A percentile compares a stretch with the other conserved stretches of the same genome.
Conservation (phyloP, 2,113 vertebrate genomes). For the Argyrosomus japonicus region DNA sequence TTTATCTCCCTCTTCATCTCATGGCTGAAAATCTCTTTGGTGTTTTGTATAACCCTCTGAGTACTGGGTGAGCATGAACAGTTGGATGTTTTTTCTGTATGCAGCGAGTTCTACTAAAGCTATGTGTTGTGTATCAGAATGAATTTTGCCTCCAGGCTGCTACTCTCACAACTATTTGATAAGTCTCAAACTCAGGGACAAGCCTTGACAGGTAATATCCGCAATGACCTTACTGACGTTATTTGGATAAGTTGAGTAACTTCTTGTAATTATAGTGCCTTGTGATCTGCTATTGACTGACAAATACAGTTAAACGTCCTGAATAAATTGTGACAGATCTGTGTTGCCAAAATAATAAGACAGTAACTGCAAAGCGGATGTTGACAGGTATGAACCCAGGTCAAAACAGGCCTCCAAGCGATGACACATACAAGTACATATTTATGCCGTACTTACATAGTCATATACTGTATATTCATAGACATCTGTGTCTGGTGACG, state of each 20-base stretch:
- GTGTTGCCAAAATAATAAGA: conserved; percentile 35
- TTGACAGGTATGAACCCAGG: conserved; percentile 17
- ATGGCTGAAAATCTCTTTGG: conserved; percentile 50
- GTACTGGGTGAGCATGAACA: conserved; percentile 31
- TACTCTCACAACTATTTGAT: conserved; percentile 41
- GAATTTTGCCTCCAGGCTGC: conserved; percentile 52
- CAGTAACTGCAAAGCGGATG: conserved; percentile 7
- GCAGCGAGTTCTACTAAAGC: conserved; percentile 45
- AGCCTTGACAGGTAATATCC: conserved; percentile 48
- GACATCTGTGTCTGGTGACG: background rate
- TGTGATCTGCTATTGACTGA: conserved; percentile 42
- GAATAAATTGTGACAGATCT: background rate
- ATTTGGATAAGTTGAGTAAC: conserved; percentile 14
- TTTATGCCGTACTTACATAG: background rate
- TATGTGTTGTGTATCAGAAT: conserved; percentile 53
- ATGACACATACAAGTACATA: conserved; percentile 1
- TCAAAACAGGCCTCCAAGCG: conserved; percentile 25
- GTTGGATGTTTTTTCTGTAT: conserved; percentile 34
- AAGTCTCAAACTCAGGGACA: conserved; percentile 37
- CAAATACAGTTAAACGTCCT: background rate
- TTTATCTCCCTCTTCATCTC: conserved; percentile 57
- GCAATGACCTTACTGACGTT: conserved; percentile 16
- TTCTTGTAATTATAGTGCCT: conserved; percentile 28
- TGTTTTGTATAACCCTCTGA: conserved; percentile 52
- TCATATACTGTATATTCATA: background rate